A percentile compares a stretch with the other conserved stretches of the same genome.
Evolutionary conservation across 1,140 invertebrate species (phyloP).

Genomic region (Drosophila teissieri): DNA sequence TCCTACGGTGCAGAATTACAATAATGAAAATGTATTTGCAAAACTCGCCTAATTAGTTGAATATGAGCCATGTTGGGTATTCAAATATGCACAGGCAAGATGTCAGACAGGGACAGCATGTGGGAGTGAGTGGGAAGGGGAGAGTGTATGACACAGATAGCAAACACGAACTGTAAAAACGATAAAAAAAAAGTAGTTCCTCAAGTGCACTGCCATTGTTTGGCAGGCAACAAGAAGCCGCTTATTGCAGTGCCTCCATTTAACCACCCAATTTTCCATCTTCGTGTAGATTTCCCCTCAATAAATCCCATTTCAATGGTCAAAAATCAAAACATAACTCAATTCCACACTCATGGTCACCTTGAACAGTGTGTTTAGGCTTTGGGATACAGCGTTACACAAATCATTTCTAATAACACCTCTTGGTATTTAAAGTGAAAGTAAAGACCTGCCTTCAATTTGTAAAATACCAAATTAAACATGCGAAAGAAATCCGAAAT

Average conservation of each 20-base stretch:
- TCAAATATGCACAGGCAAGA: slow-evolving; percentile 75
- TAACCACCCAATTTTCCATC: not conserved
- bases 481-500: not conserved
- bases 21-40: slow-evolving; percentile 83
- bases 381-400: not conserved
- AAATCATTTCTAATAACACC: no score
- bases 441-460: not conserved
- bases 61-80: slow-evolving; percentile 78
- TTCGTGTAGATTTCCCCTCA: not conserved
- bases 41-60: slow-evolving; percentile 81
- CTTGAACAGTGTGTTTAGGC: no score
- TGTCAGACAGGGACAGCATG: slow-evolving; percentile 28
- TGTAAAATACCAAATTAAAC: not conserved
- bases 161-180: slow-evolving; percentile 26
- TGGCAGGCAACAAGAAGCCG: slow-evolving; percentile 28
- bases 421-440: not conserved
- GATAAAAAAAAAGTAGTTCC: slow-evolving; percentile 21
- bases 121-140: not conserved
- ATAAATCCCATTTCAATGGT: not conserved
- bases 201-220: slow-evolving; percentile 44
- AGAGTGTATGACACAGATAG: slow-evolving; percentile 54
- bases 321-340: not conserved
- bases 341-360: not conserved
- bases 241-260: slow-evolving; percentile 23
- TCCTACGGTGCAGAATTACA: slow-evolving; percentile 69